A percentile compares a stretch with the other conserved stretches of the same genome.
These are phyloP conservation scores for Echinarachnius parma DNA, from an alignment of 53 echinoderm and acorn worm genomes.

Conservation along the genomic window DNA sequence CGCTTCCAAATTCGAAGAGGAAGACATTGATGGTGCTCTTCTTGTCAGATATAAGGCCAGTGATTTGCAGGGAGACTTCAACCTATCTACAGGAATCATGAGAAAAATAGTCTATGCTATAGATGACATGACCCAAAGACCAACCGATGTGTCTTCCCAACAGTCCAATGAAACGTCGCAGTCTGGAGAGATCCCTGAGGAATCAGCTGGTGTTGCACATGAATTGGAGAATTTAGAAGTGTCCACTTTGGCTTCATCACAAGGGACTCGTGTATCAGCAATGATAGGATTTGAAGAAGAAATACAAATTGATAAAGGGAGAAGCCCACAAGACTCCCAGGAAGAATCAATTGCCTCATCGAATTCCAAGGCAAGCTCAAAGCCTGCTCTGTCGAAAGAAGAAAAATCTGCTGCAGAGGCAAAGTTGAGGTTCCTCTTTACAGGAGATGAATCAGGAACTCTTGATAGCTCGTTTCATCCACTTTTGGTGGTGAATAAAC, in stretches of 20 bases:
- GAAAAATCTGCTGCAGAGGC: slow-evolving; percentile 8
- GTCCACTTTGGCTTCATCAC: no score
- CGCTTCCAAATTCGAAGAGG: not conserved
- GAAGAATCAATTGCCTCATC: no score
- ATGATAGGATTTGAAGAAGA: no score
- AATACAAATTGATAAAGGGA: no score
- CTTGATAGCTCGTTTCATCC: slow-evolving; percentile 55
- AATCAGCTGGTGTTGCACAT: no score
- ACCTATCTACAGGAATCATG: not conserved
- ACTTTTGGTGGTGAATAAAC: slow-evolving; percentile 53
- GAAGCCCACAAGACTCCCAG: no score
- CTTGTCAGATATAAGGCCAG: not conserved
- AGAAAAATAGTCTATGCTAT: not conserved
- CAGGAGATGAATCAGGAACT: slow-evolving; percentile 35
- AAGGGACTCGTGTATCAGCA: no score
- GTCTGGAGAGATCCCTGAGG: not conserved
- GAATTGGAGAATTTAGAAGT: no score
- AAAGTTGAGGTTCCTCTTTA: slow-evolving; percentile 40
- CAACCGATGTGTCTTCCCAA: not conserved
- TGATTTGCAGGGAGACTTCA: not conserved
- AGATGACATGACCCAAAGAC: not conserved
- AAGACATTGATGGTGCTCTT: not conserved
- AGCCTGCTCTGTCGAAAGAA: not conserved
- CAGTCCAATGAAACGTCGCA: not conserved
- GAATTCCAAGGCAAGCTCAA: no score